Evolutionary conservation across 2,797 vertebrate species (phyloP), one percentile per base, ranked within the genome.

Genomic region (Siniperca undulata): DNA sequence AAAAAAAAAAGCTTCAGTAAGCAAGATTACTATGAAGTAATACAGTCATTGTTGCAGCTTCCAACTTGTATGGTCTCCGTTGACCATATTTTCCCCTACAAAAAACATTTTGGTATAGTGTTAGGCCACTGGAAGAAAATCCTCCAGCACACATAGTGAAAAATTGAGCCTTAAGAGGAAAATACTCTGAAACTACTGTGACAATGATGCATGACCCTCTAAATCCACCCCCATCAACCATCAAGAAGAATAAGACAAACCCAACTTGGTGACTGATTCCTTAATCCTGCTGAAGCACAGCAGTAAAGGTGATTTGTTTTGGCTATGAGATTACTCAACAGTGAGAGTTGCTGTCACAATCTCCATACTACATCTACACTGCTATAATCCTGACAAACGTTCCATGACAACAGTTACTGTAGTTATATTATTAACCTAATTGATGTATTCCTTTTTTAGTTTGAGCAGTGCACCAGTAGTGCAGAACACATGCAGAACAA

Each of bases 241-340:
- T 36, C n/a, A 46, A 53, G 44, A 52, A 52, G n/a, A 19, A 64
- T 52, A 67, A 52, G 70, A 66, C n/a, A 17, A 64, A 56, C 59
- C 42, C 12, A 74, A 36, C 27, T 24, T 58, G 60, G 71, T 40
- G n/a, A 36, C 75, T 71, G 67, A 48, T 38, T 58, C 24, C 13
- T 56, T 71, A 62, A 68, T 79, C 67, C 76, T 30, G 24, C 16
- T 58, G 27, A 66, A 60, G 44, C 52, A n/a, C 10, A 58, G 42
- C 69, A 17, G 17, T 48, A 30, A 64, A 76, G 11, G 27, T 65
- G 16, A 12, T 22, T 46, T 59, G 14, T 10, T 48, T 65, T 40
- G 4, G 16, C 34, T 30, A 7, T n/a, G n/a, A 3, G 0, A 52
- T 62, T 48, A 16, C 48, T 53, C 14, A 61, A 38, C 53, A 80